These are phyloP conservation scores for Falco columbarius DNA, from an alignment of 2,797 vertebrate species.

Conservation along the genomic window DNA sequence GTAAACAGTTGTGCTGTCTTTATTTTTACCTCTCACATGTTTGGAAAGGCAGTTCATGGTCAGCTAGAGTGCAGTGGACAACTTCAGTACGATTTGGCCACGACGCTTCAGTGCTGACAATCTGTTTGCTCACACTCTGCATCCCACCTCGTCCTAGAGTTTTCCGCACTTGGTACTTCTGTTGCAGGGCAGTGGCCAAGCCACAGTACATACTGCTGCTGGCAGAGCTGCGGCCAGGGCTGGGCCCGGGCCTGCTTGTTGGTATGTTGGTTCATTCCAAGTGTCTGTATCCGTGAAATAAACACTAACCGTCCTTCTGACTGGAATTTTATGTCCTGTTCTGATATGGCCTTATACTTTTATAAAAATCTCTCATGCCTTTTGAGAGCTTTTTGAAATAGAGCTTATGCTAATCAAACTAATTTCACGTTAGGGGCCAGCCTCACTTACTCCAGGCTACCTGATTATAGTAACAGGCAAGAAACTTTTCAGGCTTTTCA, in stretches of 20 bases:
- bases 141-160: fast-evolving
- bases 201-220: fast-evolving
- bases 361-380: neutral
- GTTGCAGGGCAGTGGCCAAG: neutral
- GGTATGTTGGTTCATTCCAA: neutral
- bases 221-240: neutral
- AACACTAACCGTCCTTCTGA: neutral
- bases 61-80: too few relatives aligned
- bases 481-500: neutral
- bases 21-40: neutral
- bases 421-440: neutral
- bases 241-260: neutral
- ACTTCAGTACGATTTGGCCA: fast-evolving
- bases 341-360: fast-evolving
- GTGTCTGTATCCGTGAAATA: neutral
- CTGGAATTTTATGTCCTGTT: neutral
- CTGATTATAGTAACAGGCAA: neutral
- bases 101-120: neutral
- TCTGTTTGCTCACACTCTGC: neutral
- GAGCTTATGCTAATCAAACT: neutral
- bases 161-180: neutral
- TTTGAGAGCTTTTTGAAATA: neutral
- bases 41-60: fast-evolving
- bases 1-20: neutral
- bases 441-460: neutral